phyloP scores from a whole-genome alignment of 2,113 vertebrate genomes.

The Typhlomys cinereus region DNA sequence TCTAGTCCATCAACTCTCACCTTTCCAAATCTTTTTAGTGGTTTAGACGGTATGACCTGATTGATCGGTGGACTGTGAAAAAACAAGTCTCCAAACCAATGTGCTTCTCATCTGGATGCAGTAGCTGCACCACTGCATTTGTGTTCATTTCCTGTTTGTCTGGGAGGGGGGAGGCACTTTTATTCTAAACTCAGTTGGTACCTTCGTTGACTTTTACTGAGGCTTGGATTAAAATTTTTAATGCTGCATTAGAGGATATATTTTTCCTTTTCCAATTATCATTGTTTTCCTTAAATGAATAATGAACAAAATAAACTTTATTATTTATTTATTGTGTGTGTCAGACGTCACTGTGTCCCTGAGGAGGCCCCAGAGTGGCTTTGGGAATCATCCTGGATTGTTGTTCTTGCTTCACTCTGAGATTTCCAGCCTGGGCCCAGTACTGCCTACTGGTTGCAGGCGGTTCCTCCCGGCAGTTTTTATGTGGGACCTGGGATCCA shows the following conservation, averaged over 20 bases:
- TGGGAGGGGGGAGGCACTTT: too few relatives aligned
- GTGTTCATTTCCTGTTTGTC: too few relatives aligned
- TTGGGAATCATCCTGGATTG: too few relatives aligned
- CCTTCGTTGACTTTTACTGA: conserved; percentile 49
- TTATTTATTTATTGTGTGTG: too few relatives aligned
- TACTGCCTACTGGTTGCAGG: too few relatives aligned
- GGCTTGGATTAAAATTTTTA: conserved; percentile 47
- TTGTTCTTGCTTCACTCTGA: too few relatives aligned
- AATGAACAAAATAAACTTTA: conserved; percentile 65
- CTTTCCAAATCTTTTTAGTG: background rate
- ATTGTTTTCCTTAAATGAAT: conserved; percentile 53
- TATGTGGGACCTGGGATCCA: too few relatives aligned
- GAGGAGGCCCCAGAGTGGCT: too few relatives aligned
- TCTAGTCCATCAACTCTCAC: conserved; percentile 23
- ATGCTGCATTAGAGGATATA: conserved; percentile 40
- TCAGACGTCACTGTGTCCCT: too few relatives aligned
- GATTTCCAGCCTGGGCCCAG: too few relatives aligned
- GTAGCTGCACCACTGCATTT: too few relatives aligned
- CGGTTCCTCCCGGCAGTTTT: too few relatives aligned
- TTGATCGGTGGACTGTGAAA: background rate
- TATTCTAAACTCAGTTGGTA: conserved; percentile 37
- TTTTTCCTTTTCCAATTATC: conserved; percentile 53
- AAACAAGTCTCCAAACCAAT: background rate
- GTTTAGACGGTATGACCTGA: background rate
- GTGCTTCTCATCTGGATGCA: background rate